phyloP scores from a whole-genome alignment of 2,113 vertebrate genomes.

The Propithecus coquereli region DNA sequence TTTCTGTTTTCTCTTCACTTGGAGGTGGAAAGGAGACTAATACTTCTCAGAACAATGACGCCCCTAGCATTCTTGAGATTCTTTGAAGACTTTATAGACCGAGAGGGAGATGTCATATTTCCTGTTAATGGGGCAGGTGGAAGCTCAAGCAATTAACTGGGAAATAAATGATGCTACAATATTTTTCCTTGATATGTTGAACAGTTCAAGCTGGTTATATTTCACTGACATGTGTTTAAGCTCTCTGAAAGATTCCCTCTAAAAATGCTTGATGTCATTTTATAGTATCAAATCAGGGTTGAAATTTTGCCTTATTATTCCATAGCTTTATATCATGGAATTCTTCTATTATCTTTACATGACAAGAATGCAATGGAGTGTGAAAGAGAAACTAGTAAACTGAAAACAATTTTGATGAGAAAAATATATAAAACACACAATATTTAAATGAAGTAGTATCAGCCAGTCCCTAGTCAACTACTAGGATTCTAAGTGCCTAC shows the following conservation, averaged over 20 bases:
- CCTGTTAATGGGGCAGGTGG: not conserved
- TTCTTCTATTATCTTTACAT: slow-evolving; percentile 4
- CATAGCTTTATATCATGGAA: not conserved
- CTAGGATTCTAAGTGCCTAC: not conserved
- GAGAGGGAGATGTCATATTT: not conserved
- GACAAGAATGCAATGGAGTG: not conserved
- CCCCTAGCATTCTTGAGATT: not conserved
- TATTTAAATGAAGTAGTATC: not conserved
- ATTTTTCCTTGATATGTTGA: slow-evolving; percentile 20
- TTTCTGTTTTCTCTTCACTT: not conserved
- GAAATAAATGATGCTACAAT: not conserved
- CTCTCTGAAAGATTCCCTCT: not conserved
- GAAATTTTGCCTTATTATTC: slow-evolving; percentile 25
- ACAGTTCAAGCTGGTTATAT: not conserved
- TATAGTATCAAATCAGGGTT: slow-evolving; percentile 8
- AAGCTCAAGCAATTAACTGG: slow-evolving; percentile 6
- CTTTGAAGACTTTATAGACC: not conserved
- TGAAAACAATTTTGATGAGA: slow-evolving; percentile 20
- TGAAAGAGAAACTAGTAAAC: slow-evolving; percentile 26
- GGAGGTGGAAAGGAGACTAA: not conserved
- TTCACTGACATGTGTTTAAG: not conserved
- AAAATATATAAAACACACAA: not conserved
- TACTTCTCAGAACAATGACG: not conserved
- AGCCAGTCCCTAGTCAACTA: not conserved
- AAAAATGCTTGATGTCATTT: slow-evolving; percentile 21